Percentiles rank a stretch among this genome's conserved stretches.
Evolutionary conservation across 30 jellyfish, hydroid and myxozoan genomes (phyloP).

Genomic region (Cassiopea xamachana): DNA sequence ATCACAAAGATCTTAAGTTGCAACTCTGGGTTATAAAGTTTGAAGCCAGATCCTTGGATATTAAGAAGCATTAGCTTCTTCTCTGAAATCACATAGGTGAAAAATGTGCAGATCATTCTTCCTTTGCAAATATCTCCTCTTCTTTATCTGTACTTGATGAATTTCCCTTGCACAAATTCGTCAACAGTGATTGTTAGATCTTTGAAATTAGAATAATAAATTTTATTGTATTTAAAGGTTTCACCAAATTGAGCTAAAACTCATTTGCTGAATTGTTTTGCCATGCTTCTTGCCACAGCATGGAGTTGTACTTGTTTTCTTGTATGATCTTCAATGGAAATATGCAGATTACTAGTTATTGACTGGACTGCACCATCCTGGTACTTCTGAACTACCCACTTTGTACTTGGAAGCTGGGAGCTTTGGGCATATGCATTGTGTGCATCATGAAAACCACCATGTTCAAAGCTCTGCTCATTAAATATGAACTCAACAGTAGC

Average conservation of each 20-base stretch:
- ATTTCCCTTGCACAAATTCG: background rate
- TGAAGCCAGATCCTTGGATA: background rate
- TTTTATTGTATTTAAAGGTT: background rate
- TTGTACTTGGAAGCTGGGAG: background rate
- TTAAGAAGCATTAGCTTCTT: background rate
- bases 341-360: background rate
- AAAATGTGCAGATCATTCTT: background rate
- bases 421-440: background rate
- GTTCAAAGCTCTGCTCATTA: slow-evolving; percentile 24
- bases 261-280: slow-evolving; percentile 13
- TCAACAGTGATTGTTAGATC: background rate
- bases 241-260: slow-evolving; percentile 1
- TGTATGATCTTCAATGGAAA: slow-evolving; percentile 37
- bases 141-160: background rate
- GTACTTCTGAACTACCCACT: slow-evolving; percentile 32
- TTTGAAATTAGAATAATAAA: background rate
- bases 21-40: background rate
- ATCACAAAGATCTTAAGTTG: background rate
- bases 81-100: background rate
- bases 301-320: slow-evolving; percentile 24
- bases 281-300: background rate
- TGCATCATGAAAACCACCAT: slow-evolving; percentile 43
- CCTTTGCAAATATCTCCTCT: background rate
- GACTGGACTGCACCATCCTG: background rate
- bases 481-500: background rate